Evolutionary conservation across 2,113 vertebrate species (phyloP), one percentile per base, ranked within the genome.

Genomic region (Sebastes fasciatus): DNA sequence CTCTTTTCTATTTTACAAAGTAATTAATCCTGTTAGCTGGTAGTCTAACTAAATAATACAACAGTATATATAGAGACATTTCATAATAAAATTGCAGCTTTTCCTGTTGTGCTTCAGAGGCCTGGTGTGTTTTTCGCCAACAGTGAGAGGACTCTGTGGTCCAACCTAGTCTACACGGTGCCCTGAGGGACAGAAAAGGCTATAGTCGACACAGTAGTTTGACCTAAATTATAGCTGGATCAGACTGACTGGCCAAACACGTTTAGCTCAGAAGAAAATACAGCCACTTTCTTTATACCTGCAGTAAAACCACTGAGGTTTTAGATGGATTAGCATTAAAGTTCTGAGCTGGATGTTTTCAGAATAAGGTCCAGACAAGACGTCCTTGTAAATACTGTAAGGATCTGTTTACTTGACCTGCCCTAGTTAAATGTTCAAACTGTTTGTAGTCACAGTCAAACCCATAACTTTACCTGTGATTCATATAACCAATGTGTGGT

Each of bases 171-270:
- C 73, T 61, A 58, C 51, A 34, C 7, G 2, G 61, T 60, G 60
- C 70, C 70, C 66, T 14, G 7, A 72, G 78, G 79, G 67, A 76
- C 7, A 74, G 48, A 77, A 78, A 83, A 79, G 46, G 51, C 79
- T 21, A 60, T 57, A 19, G 61, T 48, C 74, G 79, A 87, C 87
- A 75, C 61, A 73, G 61, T 84, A 82, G 60, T 83, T 70, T 94
- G 90, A 87, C 91, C 93, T 87, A 90, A 70, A 90, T 93, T 89
- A 62, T 66, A 63, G 71, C 75, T 75, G 84, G 83, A 86, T 79
- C 75, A 84, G 79, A 71, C 55, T 13, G 61, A 74, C 84, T 19
- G 63, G 58, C 19, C 80, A 66, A 83, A 77, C 77, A 83, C 77
- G 74, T 58, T 84, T 23, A 60, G 64, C 62, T 42, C 48, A 61